Evolutionary conservation across 2,797 vertebrate genomes (phyloP).

Genomic region (Forpus xanthops): DNA sequence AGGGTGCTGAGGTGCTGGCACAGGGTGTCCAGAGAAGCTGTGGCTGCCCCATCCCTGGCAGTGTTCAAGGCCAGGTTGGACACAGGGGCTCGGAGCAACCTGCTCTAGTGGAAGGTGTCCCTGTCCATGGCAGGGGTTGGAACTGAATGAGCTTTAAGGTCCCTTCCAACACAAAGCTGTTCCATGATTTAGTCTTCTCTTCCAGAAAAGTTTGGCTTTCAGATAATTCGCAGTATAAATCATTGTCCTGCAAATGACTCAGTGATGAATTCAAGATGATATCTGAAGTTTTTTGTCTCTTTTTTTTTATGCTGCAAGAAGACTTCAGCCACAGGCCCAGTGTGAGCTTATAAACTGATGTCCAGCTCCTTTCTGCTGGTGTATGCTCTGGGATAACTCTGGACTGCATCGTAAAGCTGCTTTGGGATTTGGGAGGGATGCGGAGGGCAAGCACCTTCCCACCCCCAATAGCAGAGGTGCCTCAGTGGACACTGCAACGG

Average conservation of each 20-base stretch:
- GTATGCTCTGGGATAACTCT: background rate
- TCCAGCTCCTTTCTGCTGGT: background rate
- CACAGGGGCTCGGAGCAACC: background rate
- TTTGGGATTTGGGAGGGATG: background rate
- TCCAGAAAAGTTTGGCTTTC: background rate
- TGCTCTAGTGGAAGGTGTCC: background rate
- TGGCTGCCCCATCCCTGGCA: background rate
- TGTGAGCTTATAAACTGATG: background rate
- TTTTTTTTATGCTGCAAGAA: background rate
- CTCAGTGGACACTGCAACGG: background rate
- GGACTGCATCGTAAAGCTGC: background rate
- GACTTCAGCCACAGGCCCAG: background rate
- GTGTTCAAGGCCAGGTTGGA: background rate
- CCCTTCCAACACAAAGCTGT: background rate
- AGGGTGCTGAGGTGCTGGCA: background rate
- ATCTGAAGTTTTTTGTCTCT: background rate
- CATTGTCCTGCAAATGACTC: rapidly evolving
- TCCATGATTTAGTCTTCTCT: background rate
- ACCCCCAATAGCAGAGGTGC: background rate
- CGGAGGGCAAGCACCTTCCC: rapidly evolving
- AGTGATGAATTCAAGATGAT: background rate
- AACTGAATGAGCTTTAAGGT: background rate
- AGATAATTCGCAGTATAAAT: background rate
- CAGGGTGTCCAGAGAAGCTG: too few relatives aligned
- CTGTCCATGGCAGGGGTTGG: background rate